phyloP scores from a whole-genome alignment of 2,113 vertebrate genomes.

The Pseudonaja textilis region DNA sequence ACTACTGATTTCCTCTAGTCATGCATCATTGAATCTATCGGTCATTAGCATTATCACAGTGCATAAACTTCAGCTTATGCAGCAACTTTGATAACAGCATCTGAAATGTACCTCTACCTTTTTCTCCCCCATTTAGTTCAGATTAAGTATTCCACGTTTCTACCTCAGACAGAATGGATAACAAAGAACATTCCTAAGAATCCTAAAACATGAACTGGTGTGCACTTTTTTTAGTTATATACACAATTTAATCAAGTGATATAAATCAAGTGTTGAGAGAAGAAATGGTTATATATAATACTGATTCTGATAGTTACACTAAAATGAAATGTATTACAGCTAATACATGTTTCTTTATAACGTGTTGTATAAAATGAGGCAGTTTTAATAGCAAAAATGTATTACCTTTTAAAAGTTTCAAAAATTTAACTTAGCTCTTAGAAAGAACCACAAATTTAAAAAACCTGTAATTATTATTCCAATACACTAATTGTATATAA shows the following conservation, averaged over 20 bases:
- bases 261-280: background rate
- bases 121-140: constrained; percentile 66
- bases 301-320: background rate
- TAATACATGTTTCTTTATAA: constrained; percentile 14
- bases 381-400: constrained; percentile 29
- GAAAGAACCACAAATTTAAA: background rate
- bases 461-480: background rate
- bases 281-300: background rate
- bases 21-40: constrained; percentile 68
- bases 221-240: background rate
- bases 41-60: constrained; percentile 76
- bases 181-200: constrained; percentile 66
- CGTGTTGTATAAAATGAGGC: constrained; percentile 7
- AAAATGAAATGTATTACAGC: background rate
- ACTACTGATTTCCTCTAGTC: constrained; percentile 72
- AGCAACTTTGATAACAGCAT: constrained; percentile 74
- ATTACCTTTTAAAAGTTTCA: constrained; percentile 18
- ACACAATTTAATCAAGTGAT: background rate
- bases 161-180: constrained; percentile 52
- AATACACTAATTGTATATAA: background rate
- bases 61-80: constrained; percentile 73
- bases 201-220: constrained; percentile 21
- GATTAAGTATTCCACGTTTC: constrained; percentile 61
- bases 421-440: background rate
- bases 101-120: constrained; percentile 62